These are phyloP conservation scores for Trachemys scripta DNA, from an alignment of 2,113 vertebrate species.

Conservation along the genomic window DNA sequence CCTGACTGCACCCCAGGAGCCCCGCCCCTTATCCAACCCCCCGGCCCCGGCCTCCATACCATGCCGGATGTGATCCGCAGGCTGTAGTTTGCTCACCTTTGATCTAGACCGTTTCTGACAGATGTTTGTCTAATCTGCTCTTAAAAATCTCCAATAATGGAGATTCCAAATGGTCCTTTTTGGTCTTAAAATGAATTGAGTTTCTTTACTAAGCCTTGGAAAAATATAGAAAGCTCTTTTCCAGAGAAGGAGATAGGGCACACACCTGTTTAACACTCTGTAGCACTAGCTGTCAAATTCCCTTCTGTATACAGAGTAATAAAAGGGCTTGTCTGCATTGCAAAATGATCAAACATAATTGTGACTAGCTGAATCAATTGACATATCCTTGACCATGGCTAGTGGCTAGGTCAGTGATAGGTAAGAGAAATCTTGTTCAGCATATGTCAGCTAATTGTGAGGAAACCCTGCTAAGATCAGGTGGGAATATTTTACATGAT, in stretches of 20 bases:
- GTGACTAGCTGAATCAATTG: not conserved
- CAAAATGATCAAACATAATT: not conserved
- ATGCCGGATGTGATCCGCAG: too few species aligned
- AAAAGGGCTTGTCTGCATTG: not conserved
- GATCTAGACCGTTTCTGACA: too few species aligned
- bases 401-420: not conserved
- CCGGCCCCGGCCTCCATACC: too few species aligned
- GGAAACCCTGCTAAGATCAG: not conserved
- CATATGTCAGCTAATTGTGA: not conserved
- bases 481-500: not conserved
- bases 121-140: too few species aligned
- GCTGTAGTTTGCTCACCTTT: too few species aligned
- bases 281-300: not conserved
- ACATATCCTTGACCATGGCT: not conserved
- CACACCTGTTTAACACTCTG: not conserved
- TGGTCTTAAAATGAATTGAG: not conserved
- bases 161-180: not conserved
- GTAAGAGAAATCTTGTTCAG: not conserved
- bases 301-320: not conserved
- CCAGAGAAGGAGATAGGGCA: not conserved
- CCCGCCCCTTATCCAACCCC: too few species aligned
- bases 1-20: too few species aligned
- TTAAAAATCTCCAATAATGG: too few species aligned
- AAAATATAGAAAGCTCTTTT: too few species aligned
- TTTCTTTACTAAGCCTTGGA: not conserved